These are phyloP conservation scores for Sebastes schlegelii DNA, from an alignment of 2,113 vertebrate genomes.

Conservation along the genomic window DNA sequence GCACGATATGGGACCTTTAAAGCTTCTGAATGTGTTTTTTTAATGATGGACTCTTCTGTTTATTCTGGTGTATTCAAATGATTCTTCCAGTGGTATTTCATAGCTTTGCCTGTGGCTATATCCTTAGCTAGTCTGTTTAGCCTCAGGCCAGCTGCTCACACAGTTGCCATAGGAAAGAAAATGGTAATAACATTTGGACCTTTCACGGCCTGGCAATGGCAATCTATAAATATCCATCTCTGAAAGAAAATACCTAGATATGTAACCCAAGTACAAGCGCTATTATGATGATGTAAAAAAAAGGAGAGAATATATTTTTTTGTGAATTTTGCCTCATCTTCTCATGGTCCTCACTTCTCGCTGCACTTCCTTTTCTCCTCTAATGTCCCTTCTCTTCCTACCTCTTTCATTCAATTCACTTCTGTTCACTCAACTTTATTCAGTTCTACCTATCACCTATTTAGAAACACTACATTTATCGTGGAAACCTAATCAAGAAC, in stretches of 20 bases:
- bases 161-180: conserved; percentile 4
- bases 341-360: background rate
- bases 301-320: too few species aligned
- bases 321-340: too few species aligned
- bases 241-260: background rate
- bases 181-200: background rate
- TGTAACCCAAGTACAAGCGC: background rate
- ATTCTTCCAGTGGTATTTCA: background rate
- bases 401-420: background rate
- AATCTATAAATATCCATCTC: background rate
- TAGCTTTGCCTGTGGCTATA: conserved; percentile 7
- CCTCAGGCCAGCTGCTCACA: conserved; percentile 17
- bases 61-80: background rate
- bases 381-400: background rate
- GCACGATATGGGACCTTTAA: too few species aligned
- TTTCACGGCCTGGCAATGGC: background rate
- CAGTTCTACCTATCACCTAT: background rate
- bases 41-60: background rate
- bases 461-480: background rate
- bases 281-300: background rate
- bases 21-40: too few species aligned
- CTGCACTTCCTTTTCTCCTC: background rate
- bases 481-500: background rate
- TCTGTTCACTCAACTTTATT: background rate
- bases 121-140: background rate